A percentile compares a stretch with the other conserved stretches of the same genome.
These are phyloP conservation scores for Rhizomys pruinosus DNA, from an alignment of 2,113 vertebrate species.

Conservation along the genomic window DNA sequence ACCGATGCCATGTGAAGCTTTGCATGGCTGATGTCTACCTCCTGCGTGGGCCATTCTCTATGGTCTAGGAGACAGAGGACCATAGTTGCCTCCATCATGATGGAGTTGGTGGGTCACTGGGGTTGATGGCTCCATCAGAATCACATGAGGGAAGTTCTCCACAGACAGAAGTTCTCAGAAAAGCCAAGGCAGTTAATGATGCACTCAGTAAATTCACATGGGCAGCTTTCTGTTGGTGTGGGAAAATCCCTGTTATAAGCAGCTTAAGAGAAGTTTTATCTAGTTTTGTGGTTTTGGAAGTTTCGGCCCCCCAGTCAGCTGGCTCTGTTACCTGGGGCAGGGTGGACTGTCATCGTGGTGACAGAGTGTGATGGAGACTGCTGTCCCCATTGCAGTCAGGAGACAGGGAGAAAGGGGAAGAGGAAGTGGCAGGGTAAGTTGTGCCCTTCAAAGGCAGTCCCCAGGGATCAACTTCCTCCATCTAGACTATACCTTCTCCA, in stretches of 20 bases:
- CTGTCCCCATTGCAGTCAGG: background rate
- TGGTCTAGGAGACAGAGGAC: background rate
- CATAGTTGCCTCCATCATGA: background rate
- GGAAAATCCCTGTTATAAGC: background rate
- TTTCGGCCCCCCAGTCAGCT: background rate
- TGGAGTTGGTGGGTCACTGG: background rate
- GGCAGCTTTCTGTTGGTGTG: background rate
- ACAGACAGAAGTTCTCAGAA: too few relatives aligned
- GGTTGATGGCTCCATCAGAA: background rate
- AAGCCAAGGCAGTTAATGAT: background rate
- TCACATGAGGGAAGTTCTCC: accelerated
- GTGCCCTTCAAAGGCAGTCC: background rate
- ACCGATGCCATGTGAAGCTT: background rate
- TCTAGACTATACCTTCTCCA: background rate
- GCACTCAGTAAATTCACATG: too few relatives aligned
- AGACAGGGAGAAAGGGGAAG: background rate
- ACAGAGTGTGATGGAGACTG: too few relatives aligned
- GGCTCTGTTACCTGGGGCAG: too few relatives aligned
- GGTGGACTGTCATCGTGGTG: background rate
- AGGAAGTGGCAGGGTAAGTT: background rate
- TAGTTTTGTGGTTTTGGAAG: background rate
- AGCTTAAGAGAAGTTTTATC: background rate
- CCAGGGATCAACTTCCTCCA: background rate
- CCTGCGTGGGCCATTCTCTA: background rate
- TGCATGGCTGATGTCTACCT: background rate